Evolutionary conservation across 2,888 invertebrate genomes (phyloP), one percentile per base, ranked within the genome.

Genomic region (Lasioglossum oenotherae): DNA sequence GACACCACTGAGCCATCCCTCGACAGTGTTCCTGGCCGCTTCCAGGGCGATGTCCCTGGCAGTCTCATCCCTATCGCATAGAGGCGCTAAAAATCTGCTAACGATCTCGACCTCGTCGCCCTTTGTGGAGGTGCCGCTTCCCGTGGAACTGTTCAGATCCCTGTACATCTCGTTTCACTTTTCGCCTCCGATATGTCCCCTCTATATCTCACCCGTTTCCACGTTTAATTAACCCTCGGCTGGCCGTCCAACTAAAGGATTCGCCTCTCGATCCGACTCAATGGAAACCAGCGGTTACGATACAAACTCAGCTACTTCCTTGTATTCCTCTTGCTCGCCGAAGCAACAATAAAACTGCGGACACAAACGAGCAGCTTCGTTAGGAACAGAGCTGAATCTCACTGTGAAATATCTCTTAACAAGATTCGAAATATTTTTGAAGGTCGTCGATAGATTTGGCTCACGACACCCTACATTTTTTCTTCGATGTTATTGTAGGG

Each of bases 1-100:
- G 87, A 96, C 95, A 53, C 96, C 96, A 80, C 96, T 96, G 88
- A 96, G 93, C 96, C 96, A 96, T 67, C 96, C 96, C 91, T 96
- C 96, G 82, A 96, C 96, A 72, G 96, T 96, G 87, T 95, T 96
- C 88, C 96, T 95, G 81, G 96, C 96, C 64, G 95, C 95, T 76
- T 96, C 96, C 90, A 96, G 91, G 31, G 96, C 96, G 87, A 96
- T 92, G 89, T 96, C 96, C 84, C 96, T 94, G 49, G 96, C 95
- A 78, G 95, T 93, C 88, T 95, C 96, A 92, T 96, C 96, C 82
- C 96, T 95, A 86, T 96, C 96, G 92, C 96, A 96, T 85, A 96
- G 95, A 84, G 96, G 96, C 92, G 96, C 95, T 92, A 96, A 95
- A 92, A 96, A 96, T 89, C 95, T 94, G 92, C 95, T 95, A 87